A percentile compares a stretch with the other conserved stretches of the same genome.
Conservation (phyloP, 2,888 invertebrate species). For the Horisme vitalbata region DNA sequence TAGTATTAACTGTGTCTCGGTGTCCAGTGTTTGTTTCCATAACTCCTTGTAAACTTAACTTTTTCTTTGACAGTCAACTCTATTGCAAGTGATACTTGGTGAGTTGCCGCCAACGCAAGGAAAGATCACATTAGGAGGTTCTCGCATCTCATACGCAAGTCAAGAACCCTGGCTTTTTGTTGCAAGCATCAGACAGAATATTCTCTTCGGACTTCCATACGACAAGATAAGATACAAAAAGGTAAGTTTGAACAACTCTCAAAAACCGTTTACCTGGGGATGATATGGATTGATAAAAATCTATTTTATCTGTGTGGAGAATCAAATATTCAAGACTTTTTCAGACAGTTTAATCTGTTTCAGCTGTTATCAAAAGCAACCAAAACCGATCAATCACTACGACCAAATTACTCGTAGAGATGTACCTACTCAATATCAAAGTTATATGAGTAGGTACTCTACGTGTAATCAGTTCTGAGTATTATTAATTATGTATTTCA, state of each 20-base stretch:
- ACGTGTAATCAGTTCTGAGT: no score
- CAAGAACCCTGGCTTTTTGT: constrained; percentile 92
- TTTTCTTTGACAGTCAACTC: constrained; percentile 76
- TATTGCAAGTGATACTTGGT: constrained; percentile 87
- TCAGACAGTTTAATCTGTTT: no score
- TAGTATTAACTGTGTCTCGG: no score
- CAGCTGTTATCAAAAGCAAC: no score
- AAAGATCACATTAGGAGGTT: constrained; percentile 83
- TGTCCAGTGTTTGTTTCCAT: no score
- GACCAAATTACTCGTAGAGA: no score
- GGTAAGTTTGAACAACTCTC: constrained; percentile 46
- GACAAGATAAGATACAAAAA: constrained; percentile 77
- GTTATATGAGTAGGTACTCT: no score
- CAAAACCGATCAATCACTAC: no score
- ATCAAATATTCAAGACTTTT: no score
- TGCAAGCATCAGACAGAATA: constrained; percentile 89
- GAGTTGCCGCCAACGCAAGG: constrained; percentile 87
- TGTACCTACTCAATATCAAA: no score
- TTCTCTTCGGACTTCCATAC: constrained; percentile 88
- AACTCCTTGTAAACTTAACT: no score
- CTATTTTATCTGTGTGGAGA: background rate
- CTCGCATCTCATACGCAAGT: constrained; percentile 86
- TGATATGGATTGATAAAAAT: background rate
- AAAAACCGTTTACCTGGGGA: background rate
- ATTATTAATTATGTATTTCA: no score